Evolutionary conservation across 2,888 invertebrate genomes (phyloP).

Genomic region (Nomada flava): DNA sequence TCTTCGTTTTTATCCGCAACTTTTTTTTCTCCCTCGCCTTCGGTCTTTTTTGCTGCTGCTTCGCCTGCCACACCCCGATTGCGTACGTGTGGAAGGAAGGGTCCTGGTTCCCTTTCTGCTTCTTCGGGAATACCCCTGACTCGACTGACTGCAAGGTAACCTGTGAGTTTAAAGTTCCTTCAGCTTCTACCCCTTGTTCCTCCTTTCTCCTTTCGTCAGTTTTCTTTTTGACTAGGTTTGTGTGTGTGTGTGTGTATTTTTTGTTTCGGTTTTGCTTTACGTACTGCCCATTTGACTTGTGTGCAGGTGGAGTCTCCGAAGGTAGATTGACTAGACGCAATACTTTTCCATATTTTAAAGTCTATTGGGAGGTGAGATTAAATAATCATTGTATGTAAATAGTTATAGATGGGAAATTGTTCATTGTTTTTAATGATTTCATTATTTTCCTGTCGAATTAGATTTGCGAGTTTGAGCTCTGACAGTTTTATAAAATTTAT

Average conservation of each 20-base stretch:
- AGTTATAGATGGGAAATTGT: too few species aligned
- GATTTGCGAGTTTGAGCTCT: too few species aligned
- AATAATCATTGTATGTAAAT: too few species aligned
- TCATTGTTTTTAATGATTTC: too few species aligned
- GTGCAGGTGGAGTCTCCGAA: neutral
- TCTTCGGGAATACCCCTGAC: constrained; percentile 43
- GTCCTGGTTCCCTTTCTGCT: constrained; percentile 46
- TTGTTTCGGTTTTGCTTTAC: constrained; percentile 13
- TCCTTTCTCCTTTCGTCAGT: neutral
- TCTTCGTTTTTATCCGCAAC: constrained; percentile 8
- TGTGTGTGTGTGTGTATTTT: constrained; percentile 1
- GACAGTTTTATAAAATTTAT: too few species aligned
- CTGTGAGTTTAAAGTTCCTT: constrained; percentile 52
- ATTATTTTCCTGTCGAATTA: too few species aligned
- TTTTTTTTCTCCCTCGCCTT: constrained; percentile 11
- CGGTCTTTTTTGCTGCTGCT: constrained; percentile 28
- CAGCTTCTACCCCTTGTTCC: constrained; percentile 17
- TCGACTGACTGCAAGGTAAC: constrained; percentile 41
- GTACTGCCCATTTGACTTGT: constrained; percentile 12
- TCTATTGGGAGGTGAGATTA: too few species aligned
- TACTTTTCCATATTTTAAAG: too few species aligned
- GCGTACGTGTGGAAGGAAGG: constrained; percentile 68
- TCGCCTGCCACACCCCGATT: constrained; percentile 59
- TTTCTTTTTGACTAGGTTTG: neutral
- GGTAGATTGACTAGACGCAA: too few species aligned